phyloP scores from a whole-genome alignment of 2,797 vertebrate genomes.

The Danio kyathit region DNA sequence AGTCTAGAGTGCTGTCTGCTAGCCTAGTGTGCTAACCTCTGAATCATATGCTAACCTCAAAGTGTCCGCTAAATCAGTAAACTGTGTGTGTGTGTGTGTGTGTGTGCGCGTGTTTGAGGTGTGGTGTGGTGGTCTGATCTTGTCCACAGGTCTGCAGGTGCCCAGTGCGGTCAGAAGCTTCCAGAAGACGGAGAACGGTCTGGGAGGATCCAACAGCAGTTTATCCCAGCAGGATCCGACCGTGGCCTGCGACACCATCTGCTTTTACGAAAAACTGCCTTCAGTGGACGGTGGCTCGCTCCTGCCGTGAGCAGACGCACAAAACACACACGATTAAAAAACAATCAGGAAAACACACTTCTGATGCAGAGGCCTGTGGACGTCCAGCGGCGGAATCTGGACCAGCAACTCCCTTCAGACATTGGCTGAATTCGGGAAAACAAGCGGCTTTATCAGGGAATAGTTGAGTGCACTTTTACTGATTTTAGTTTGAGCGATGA shows the following conservation, averaged over 20 bases:
- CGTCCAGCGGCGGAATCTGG: not conserved
- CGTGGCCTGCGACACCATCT: constrained; percentile 65
- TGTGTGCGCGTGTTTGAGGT: constrained; percentile 74
- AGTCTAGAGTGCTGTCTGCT: no score
- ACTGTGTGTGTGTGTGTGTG: not conserved
- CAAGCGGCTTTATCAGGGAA: constrained; percentile 65
- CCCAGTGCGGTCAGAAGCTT: constrained; percentile 88
- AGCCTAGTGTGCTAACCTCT: no score
- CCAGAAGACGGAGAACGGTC: constrained; percentile 83
- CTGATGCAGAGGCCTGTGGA: not conserved
- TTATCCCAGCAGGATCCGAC: constrained; percentile 77
- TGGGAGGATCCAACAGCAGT: constrained; percentile 80
- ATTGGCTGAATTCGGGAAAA: constrained; percentile 30
- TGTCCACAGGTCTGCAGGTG: constrained; percentile 90
- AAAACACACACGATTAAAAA: not conserved
- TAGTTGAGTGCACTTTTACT: constrained; percentile 64
- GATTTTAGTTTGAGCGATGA: constrained; percentile 50
- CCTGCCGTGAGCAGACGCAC: not conserved
- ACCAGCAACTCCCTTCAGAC: not conserved
- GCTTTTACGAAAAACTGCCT: constrained; percentile 33
- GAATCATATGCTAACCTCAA: no score
- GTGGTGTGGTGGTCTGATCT: constrained; percentile 90
- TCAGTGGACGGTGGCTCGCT: constrained; percentile 7
- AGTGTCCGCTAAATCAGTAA: no score
- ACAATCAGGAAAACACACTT: not conserved